Percentiles rank a stretch among this genome's conserved stretches.
phyloP scores from a whole-genome alignment of 2,797 vertebrate species.

The Vireo griseus region DNA sequence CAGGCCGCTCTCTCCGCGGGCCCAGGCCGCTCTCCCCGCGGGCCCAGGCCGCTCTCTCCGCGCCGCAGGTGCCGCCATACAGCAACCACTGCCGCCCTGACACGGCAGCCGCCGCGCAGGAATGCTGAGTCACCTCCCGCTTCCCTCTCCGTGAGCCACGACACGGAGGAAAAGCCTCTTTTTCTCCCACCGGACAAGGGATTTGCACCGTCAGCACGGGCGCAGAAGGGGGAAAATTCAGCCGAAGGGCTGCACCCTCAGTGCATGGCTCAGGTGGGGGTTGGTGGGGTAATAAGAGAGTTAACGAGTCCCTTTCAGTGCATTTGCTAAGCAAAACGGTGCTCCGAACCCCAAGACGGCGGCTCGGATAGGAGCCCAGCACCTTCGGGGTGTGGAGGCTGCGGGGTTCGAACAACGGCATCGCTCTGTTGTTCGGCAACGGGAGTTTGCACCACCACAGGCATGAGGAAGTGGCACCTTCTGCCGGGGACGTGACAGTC shows the following conservation, averaged over 20 bases:
- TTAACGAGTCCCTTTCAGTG: not conserved
- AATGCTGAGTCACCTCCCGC: not conserved
- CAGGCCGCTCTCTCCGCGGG: too few relatives aligned
- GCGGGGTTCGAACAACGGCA: accelerated
- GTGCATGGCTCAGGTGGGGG: accelerated
- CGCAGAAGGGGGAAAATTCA: accelerated
- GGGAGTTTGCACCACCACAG: not conserved
- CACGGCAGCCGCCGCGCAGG: not conserved
- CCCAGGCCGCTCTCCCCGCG: too few relatives aligned
- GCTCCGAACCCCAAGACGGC: accelerated
- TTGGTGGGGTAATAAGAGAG: accelerated
- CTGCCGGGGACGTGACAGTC: not conserved
- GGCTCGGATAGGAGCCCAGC: not conserved
- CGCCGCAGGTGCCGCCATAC: accelerated
- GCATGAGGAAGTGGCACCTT: constrained; percentile 34
- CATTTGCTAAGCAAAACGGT: not conserved
- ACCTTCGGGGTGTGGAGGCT: not conserved
- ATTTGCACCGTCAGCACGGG: not conserved
- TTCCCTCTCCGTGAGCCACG: accelerated
- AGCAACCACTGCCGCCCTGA: not conserved
- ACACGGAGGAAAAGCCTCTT: not conserved
- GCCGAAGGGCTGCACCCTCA: not conserved
- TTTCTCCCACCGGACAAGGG: not conserved
- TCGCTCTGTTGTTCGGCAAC: not conserved
- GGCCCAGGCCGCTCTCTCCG: not conserved